Conservation (phyloP, 1,140 invertebrate species). For the Hormaphis cornu region DNA sequence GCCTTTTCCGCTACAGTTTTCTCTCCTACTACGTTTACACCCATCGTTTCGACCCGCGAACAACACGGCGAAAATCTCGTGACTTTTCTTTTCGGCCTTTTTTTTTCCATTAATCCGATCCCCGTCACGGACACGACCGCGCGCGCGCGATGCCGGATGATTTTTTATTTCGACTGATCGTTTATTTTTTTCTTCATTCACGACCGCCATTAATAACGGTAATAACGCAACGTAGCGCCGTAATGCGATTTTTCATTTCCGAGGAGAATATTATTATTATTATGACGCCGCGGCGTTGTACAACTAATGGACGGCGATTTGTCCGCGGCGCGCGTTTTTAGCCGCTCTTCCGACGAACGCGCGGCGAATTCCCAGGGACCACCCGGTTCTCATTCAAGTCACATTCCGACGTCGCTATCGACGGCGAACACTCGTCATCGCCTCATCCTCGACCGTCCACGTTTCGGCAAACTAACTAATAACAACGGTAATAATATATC, state of each 20-base stretch:
- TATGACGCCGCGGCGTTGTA: too few species aligned
- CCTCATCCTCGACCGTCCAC: too few species aligned
- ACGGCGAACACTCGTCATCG: background rate
- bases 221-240: too few species aligned
- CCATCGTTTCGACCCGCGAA: background rate
- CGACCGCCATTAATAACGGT: slow-evolving; percentile 11
- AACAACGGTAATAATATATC: background rate
- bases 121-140: slow-evolving; percentile 1
- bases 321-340: background rate
- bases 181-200: background rate
- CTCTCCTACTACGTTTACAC: background rate
- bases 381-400: too few species aligned
- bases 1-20: background rate
- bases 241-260: slow-evolving; percentile 24
- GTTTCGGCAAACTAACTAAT: too few species aligned
- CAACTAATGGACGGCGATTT: slow-evolving; percentile 31
- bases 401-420: slow-evolving; percentile 1
- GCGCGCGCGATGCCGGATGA: too few species aligned
- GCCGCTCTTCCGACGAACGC: background rate
- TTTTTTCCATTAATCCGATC: background rate
- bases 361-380: background rate
- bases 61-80: background rate
- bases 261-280: too few species aligned
- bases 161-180: slow-evolving; percentile 18
- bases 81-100: background rate